Evolutionary conservation across 2,113 vertebrate species (phyloP).

Genomic region (Psilopsiagon aymara): DNA sequence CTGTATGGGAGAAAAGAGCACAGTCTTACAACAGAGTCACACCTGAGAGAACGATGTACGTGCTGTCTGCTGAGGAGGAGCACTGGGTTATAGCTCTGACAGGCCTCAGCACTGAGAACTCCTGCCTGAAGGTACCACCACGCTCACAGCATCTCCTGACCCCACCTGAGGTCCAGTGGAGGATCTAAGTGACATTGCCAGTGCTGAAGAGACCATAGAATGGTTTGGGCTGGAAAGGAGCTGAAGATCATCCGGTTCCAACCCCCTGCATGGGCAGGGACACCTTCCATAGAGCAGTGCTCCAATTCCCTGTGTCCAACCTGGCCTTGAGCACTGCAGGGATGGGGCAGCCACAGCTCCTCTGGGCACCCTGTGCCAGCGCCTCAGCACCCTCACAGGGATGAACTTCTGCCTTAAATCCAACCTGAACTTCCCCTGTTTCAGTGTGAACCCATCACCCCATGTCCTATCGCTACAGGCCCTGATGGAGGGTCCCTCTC

Average conservation of each 20-base stretch:
- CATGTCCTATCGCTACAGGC: neutral
- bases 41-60: neutral
- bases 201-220: neutral
- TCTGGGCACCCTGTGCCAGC: no score
- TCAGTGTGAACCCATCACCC: neutral
- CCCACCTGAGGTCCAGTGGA: neutral
- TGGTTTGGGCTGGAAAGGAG: neutral
- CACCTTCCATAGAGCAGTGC: neutral
- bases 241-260: accelerated
- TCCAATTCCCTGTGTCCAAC: neutral
- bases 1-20: conserved; percentile 54
- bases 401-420: neutral
- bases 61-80: neutral
- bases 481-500: neutral
- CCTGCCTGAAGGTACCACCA: neutral
- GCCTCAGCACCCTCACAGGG: no score
- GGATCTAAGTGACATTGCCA: neutral
- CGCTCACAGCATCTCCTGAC: neutral
- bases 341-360: no score
- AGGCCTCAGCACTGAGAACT: neutral
- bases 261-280: neutral
- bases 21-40: accelerated
- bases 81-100: neutral
- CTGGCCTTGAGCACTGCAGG: no score
- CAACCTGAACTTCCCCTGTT: neutral